Evolutionary conservation across 1,140 invertebrate genomes (phyloP), one percentile per base, ranked within the genome.

Genomic region (Sycobia sp.): DNA sequence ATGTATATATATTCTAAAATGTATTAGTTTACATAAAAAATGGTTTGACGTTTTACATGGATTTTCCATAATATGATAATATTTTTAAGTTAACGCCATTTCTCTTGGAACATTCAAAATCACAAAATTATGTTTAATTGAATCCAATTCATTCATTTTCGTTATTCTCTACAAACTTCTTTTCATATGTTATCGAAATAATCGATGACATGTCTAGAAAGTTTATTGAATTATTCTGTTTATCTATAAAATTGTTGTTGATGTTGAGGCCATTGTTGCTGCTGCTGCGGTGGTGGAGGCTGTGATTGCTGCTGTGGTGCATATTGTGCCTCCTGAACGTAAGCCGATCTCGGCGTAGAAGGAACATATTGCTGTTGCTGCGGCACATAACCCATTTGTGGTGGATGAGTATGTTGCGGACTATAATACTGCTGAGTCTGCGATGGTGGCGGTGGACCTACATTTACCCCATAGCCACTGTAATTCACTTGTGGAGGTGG

Each of bases 231-330:
- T 7, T 32, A 32, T 7, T 32, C 29, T 7, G 29, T 32, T 32
- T 82, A 86, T 79, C 85, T 83, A 67, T 86, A 87, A 79, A 86
- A 87, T 68, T 85, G 85, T 67, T 84, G 82, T 61, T 81, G 79
- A 64, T 78, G 79, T 22, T 79, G 81, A 20, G 70, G 69, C 76
- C 80, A 82, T 34, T 78, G 75, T 14, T 71, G 71, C 41, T 84
- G 84, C 3, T 77, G 76, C 5, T 80, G 78, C 66, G 79, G 80
- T n/a, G 75, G 79, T 41, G 72, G 27, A 2, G 43, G 71, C n/a
- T 32, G 70, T 32, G 78, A 80, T 60, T 81, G 82, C 38, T 81
- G 78, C 18, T 78, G 75, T 10, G 73, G 71, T 18, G 75, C 76
- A 66, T 84, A 84, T 39, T 77, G 76, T 29, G 76, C 62, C 9